Conservation (phyloP, 2,888 invertebrate species). For the Drosophila pseudotakahashii region DNA sequence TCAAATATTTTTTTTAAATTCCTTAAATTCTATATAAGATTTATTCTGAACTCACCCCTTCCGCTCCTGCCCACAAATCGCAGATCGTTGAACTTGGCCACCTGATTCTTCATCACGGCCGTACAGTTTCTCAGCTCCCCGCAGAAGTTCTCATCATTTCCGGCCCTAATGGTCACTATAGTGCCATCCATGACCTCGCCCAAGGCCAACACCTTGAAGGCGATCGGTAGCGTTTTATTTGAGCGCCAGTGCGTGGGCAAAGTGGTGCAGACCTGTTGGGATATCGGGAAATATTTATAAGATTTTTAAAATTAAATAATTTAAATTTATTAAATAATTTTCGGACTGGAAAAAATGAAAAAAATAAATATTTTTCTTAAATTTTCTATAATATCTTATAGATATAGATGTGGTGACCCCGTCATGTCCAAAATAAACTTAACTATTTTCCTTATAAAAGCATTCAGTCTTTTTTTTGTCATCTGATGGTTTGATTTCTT, state of each 20-base stretch:
- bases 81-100: constrained; percentile 98
- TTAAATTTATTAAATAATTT: no score
- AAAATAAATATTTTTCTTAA: no score
- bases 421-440: no score
- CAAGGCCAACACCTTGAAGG: constrained; percentile 96
- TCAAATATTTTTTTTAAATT: no score
- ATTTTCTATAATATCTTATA: no score
- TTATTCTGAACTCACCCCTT: constrained; percentile 92
- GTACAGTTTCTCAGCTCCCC: constrained; percentile 96
- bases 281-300: neutral
- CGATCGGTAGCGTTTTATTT: constrained; percentile 97
- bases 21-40: no score
- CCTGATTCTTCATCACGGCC: constrained; percentile 98
- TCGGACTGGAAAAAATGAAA: no score
- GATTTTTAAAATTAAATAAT: no score
- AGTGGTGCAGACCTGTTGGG: constrained; percentile 90
- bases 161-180: constrained; percentile 95
- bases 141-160: constrained; percentile 98
- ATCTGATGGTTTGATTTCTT: no score
- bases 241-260: constrained; percentile 98
- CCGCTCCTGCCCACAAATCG: constrained; percentile 98
- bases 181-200: constrained; percentile 98
- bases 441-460: no score
- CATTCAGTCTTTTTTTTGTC: no score
- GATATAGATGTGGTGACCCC: no score